phyloP scores from a whole-genome alignment of 2,888 invertebrate genomes.

The Mesochorus sp. region DNA sequence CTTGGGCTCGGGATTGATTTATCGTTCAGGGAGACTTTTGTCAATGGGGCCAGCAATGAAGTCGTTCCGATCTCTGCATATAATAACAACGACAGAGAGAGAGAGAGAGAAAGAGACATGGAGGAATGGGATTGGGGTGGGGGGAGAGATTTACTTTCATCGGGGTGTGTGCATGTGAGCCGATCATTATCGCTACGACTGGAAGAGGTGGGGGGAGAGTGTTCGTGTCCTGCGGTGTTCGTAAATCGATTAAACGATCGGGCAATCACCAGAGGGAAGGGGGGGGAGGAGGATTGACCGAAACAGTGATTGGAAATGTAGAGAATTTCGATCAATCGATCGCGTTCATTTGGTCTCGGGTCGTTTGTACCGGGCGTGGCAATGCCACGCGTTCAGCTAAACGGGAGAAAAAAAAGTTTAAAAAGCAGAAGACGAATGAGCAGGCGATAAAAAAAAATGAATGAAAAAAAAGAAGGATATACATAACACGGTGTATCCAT shows the following conservation, averaged over 20 bases:
- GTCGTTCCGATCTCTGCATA: conserved; percentile 60
- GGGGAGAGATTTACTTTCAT: conserved; percentile 12
- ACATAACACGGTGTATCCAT: conserved; percentile 47
- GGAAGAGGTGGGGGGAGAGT: not conserved
- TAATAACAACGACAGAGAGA: not conserved
- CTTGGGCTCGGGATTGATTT: conserved; percentile 59
- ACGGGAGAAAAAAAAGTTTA: conserved; percentile 21
- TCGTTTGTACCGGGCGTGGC: conserved; percentile 45
- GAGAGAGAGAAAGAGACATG: not conserved
- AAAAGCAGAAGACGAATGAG: conserved; percentile 27
- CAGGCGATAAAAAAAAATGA: conserved; percentile 26
- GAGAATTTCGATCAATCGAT: conserved; percentile 33
- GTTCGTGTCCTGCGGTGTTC: conserved; percentile 21
- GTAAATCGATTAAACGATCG: conserved; percentile 51
- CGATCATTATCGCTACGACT: conserved; percentile 53
- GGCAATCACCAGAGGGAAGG: conserved; percentile 2
- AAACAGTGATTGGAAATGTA: too few relatives aligned
- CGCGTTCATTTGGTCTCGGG: conserved; percentile 21
- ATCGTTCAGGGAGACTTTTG: conserved; percentile 66
- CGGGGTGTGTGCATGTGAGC: conserved; percentile 54
- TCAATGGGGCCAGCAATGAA: conserved; percentile 69
- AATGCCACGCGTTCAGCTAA: not conserved
- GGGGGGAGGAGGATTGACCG: not conserved
- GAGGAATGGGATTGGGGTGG: too few relatives aligned
- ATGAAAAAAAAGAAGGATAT: conserved; percentile 8